Percentiles rank a stretch among this genome's conserved stretches.
These are phyloP conservation scores for Leptoclinus maculatus DNA, from an alignment of 2,797 vertebrate species.

Conservation along the genomic window DNA sequence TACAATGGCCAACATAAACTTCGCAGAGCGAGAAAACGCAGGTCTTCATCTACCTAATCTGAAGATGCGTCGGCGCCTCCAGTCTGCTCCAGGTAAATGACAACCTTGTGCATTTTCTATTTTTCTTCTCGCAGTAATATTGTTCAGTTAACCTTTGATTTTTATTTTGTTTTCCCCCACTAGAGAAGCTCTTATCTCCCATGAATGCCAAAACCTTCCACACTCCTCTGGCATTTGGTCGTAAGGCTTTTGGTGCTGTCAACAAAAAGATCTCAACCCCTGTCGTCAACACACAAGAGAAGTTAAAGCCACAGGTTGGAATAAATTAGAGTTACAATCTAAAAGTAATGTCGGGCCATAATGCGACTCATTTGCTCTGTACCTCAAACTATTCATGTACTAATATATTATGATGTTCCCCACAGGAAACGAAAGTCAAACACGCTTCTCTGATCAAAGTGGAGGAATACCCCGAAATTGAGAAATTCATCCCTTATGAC, in stretches of 20 bases:
- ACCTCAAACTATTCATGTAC: background rate
- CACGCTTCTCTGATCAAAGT: constrained; percentile 32
- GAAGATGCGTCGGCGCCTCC: constrained; percentile 68
- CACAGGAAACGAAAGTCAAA: constrained; percentile 67
- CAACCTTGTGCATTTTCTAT: background rate
- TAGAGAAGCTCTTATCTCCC: constrained; percentile 66
- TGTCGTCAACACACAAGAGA: constrained; percentile 52
- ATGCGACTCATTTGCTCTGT: rapidly evolving
- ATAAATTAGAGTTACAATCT: rapidly evolving
- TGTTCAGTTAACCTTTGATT: background rate
- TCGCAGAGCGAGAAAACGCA: constrained; percentile 71
- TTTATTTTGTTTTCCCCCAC: background rate
- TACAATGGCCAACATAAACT: constrained; percentile 67
- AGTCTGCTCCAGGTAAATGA: constrained; percentile 74
- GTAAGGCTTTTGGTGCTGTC: constrained; percentile 73
- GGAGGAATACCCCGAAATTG: constrained; percentile 78
- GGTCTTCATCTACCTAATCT: constrained; percentile 46
- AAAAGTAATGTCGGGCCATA: background rate
- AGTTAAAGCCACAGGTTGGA: constrained; percentile 68
- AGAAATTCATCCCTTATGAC: constrained; percentile 75
- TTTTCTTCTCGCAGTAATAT: rapidly evolving
- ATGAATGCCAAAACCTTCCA: constrained; percentile 46
- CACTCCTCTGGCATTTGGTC: constrained; percentile 62
- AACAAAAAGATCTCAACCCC: constrained; percentile 68
- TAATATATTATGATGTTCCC: background rate